phyloP scores from a whole-genome alignment of 2,113 vertebrate species.

The Aspiorhynchus laticeps region DNA sequence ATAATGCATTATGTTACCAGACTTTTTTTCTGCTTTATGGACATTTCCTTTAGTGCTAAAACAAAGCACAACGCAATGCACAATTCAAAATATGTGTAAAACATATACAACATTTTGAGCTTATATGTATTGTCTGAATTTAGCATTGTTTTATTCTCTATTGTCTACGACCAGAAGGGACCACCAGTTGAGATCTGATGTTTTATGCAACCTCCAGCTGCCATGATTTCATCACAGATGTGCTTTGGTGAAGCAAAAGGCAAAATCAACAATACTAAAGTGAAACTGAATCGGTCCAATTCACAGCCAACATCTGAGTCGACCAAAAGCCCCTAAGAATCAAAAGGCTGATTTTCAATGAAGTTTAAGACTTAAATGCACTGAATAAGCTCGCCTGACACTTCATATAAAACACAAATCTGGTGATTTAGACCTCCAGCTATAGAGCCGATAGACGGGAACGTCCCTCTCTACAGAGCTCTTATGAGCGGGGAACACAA shows the following conservation, averaged over 20 bases:
- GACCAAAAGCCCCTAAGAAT: too few relatives aligned
- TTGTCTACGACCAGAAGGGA: too few relatives aligned
- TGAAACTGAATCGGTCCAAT: background rate
- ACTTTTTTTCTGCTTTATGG: too few relatives aligned
- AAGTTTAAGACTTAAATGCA: background rate
- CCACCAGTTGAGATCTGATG: too few relatives aligned
- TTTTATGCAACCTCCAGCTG: background rate
- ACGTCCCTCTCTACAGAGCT: background rate
- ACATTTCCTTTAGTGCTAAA: too few relatives aligned
- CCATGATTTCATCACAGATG: background rate
- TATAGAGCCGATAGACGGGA: background rate
- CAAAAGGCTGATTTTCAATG: background rate
- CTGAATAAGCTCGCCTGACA: background rate
- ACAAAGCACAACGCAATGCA: too few relatives aligned
- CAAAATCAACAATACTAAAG: background rate
- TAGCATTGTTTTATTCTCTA: background rate
- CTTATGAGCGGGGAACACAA: background rate
- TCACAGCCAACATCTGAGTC: background rate
- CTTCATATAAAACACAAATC: conserved; percentile 13
- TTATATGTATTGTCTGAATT: too few relatives aligned
- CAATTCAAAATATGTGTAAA: too few relatives aligned
- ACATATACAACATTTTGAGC: background rate
- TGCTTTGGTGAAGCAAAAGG: background rate
- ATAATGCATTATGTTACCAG: too few relatives aligned
- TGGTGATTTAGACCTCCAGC: background rate